A percentile compares a stretch with the other conserved stretches of the same genome.
Conservation (phyloP, 1,140 invertebrate species). For the Plectrocnemia conspersa region DNA sequence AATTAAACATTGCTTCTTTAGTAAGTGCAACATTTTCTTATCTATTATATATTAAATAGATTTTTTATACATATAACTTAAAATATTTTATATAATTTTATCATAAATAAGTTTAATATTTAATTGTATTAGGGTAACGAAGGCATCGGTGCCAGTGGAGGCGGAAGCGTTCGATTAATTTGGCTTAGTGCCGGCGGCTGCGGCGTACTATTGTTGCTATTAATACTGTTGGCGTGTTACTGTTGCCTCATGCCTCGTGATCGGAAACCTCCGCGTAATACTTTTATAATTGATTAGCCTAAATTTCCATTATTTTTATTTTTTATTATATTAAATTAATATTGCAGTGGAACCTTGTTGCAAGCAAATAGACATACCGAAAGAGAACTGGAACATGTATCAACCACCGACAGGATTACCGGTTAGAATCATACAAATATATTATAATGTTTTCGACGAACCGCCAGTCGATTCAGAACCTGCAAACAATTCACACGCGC, state of each 20-base stretch:
- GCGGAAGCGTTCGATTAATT: conserved; percentile 47
- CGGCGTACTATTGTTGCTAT: conserved; percentile 49
- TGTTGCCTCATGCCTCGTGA: conserved; percentile 53
- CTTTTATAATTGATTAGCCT: not conserved
- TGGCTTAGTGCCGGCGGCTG: conserved; percentile 51
- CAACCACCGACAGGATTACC: conserved; percentile 28
- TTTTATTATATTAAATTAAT: conserved; percentile 5
- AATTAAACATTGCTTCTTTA: no score
- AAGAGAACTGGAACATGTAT: conserved; percentile 35
- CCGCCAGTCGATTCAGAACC: no score
- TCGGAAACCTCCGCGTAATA: conserved; percentile 43
- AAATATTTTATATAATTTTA: no score
- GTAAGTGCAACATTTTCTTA: no score
- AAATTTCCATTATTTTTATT: not conserved
- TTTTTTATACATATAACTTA: no score
- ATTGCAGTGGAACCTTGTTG: conserved; percentile 30
- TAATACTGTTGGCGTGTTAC: conserved; percentile 48
- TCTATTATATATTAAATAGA: no score
- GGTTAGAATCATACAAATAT: conserved; percentile 10
- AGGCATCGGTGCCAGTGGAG: conserved; percentile 29
- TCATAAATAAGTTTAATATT: no score
- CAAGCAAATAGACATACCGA: conserved; percentile 23
- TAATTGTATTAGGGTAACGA: conserved; percentile 10
- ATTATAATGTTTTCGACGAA: not conserved
- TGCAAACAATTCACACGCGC: no score